These are phyloP conservation scores for Dolichoris vasculosae DNA, from an alignment of 1,140 invertebrate genomes.

Conservation along the genomic window DNA sequence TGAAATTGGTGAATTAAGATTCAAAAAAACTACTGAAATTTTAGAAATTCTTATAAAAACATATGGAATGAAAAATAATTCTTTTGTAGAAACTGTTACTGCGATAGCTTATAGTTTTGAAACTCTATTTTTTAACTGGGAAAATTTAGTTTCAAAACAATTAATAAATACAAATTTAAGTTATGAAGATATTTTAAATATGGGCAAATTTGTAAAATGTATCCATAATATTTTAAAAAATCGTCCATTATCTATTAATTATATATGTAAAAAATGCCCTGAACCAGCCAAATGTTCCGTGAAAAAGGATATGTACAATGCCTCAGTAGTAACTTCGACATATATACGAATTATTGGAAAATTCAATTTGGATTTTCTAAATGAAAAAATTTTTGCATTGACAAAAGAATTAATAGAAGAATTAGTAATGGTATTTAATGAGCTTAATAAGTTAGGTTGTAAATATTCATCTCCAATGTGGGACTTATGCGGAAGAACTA, in stretches of 20 bases:
- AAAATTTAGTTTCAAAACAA: constrained; percentile 44
- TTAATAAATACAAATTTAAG: constrained; percentile 48
- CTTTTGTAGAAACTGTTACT: constrained; percentile 44
- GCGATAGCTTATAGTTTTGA: constrained; percentile 51
- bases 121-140: constrained; percentile 58
- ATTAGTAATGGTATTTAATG: constrained; percentile 36
- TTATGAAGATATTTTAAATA: constrained; percentile 35
- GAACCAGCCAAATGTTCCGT: constrained; percentile 49
- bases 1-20: constrained; percentile 38
- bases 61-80: constrained; percentile 49
- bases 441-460: constrained; percentile 56
- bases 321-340: constrained; percentile 40
- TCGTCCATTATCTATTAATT: constrained; percentile 28
- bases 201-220: constrained; percentile 40
- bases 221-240: constrained; percentile 39
- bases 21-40: constrained; percentile 43
- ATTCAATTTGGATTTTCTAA: constrained; percentile 32
- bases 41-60: constrained; percentile 34
- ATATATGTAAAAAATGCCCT: constrained; percentile 41
- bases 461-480: constrained; percentile 58
- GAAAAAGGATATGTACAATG: constrained; percentile 56
- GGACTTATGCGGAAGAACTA: constrained; percentile 50
- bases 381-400: constrained; percentile 44
- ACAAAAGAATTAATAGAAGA: constrained; percentile 52
- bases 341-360: constrained; percentile 54